Evolutionary conservation across 2,797 vertebrate species (phyloP).

Genomic region (Bovichtus diacanthus): DNA sequence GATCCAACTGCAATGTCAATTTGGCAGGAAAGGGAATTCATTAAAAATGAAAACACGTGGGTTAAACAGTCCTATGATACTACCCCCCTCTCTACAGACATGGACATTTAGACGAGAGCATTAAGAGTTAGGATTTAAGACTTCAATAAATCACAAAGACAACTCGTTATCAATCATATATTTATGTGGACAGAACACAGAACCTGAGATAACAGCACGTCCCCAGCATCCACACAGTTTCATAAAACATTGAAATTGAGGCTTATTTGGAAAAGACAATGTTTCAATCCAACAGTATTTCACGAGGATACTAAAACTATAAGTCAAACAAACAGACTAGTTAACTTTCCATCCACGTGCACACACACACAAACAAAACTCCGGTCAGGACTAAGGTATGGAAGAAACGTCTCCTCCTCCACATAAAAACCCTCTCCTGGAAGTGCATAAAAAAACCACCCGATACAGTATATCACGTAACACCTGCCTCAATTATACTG

Average conservation of each 20-base stretch:
- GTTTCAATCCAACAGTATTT: slow-evolving; percentile 54
- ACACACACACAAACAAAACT: slow-evolving; percentile 37
- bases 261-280: slow-evolving; percentile 42
- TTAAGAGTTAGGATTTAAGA: neutral
- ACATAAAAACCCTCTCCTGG: slow-evolving; percentile 63
- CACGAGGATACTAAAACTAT: slow-evolving; percentile 49
- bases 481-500: slow-evolving; percentile 59
- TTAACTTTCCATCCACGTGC: slow-evolving; percentile 37
- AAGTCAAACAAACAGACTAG: slow-evolving; percentile 45
- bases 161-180: slow-evolving; percentile 39
- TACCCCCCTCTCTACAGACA: neutral
- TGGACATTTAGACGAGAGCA: neutral
- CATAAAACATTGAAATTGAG: slow-evolving; percentile 42
- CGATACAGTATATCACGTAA: slow-evolving; percentile 61
- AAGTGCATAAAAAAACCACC: slow-evolving; percentile 81
- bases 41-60: neutral
- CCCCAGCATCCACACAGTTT: slow-evolving; percentile 48
- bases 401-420: slow-evolving; percentile 35
- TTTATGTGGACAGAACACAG: slow-evolving; percentile 73
- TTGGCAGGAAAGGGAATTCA: neutral
- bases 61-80: neutral
- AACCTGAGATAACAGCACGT: slow-evolving; percentile 79
- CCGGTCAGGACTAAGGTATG: slow-evolving; percentile 40
- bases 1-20: neutral
- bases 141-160: slow-evolving; percentile 53